These are phyloP conservation scores for Gila robusta DNA, from an alignment of 2,797 vertebrate species.

Conservation along the genomic window DNA sequence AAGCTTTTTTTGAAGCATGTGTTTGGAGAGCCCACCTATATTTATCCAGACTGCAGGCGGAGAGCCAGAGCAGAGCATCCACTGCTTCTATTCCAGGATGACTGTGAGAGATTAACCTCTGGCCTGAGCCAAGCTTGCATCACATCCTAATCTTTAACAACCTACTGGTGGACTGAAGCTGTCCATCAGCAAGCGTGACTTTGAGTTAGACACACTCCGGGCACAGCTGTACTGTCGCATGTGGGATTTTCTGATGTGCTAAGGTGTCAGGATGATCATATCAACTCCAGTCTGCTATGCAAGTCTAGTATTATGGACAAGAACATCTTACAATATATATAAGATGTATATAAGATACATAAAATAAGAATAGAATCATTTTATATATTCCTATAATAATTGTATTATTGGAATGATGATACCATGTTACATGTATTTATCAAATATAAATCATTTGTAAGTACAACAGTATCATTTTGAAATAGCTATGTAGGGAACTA, in stretches of 20 bases:
- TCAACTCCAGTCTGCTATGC: background rate
- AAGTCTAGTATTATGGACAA: background rate
- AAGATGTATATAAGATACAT: too few species aligned
- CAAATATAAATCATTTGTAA: background rate
- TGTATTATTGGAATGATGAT: background rate
- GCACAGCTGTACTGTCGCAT: background rate
- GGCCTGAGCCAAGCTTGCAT: constrained; percentile 69
- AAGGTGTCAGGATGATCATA: background rate
- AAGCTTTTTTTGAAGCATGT: background rate
- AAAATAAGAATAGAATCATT: background rate
- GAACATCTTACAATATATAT: background rate
- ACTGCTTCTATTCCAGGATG: constrained; percentile 74
- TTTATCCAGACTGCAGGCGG: constrained; percentile 20
- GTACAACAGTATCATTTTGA: background rate
- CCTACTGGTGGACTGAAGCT: constrained; percentile 53
- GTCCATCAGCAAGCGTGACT: constrained; percentile 7
- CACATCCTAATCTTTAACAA: constrained; percentile 76
- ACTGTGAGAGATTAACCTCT: constrained; percentile 76
- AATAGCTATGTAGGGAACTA: background rate
- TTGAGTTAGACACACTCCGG: background rate
- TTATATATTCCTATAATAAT: background rate
- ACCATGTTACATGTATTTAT: background rate
- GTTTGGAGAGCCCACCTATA: background rate
- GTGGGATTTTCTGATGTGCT: background rate
- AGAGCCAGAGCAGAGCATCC: constrained; percentile 47